Percentiles rank a stretch among this genome's conserved stretches.
These are phyloP conservation scores for Drosophila helvetica DNA, from an alignment of 2,888 invertebrate genomes.

Conservation along the genomic window DNA sequence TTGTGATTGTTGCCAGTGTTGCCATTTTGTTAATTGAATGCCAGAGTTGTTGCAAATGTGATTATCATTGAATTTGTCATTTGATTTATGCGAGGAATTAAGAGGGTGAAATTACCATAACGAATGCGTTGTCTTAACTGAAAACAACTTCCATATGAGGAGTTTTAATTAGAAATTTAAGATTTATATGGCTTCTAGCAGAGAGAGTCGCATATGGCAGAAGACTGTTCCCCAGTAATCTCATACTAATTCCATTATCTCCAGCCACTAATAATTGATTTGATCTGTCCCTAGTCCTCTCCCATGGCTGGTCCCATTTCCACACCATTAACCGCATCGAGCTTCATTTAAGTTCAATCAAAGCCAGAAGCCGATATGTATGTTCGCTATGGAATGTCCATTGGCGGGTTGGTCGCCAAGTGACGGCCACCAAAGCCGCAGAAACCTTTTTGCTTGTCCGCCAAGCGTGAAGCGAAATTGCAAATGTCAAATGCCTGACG, in stretches of 20 bases:
- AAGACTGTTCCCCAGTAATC: background rate
- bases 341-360: slow-evolving; percentile 67
- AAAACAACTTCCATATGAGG: background rate
- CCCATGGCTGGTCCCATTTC: background rate
- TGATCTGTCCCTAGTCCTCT: background rate
- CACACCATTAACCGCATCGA: slow-evolving; percentile 51
- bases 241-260: slow-evolving; percentile 3
- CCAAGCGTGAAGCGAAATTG: slow-evolving; percentile 53
- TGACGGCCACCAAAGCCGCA: slow-evolving; percentile 66
- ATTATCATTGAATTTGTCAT: slow-evolving; percentile 66
- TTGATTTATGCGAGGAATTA: slow-evolving; percentile 59
- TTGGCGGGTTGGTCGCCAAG: slow-evolving; percentile 53
- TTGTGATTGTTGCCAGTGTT: slow-evolving; percentile 53
- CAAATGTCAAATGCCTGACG: slow-evolving; percentile 42
- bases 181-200: slow-evolving; percentile 17
- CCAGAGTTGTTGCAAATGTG: slow-evolving; percentile 46
- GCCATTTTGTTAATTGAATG: slow-evolving; percentile 67
- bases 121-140: slow-evolving; percentile 10
- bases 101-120: slow-evolving; percentile 27
- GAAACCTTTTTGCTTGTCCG: slow-evolving; percentile 46
- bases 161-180: slow-evolving; percentile 2
- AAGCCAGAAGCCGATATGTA: slow-evolving; percentile 37
- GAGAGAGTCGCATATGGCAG: background rate
- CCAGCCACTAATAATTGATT: slow-evolving; percentile 32
- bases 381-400: slow-evolving; percentile 46